Conservation (phyloP, 2,888 invertebrate species). For the Ormia ochracea region DNA sequence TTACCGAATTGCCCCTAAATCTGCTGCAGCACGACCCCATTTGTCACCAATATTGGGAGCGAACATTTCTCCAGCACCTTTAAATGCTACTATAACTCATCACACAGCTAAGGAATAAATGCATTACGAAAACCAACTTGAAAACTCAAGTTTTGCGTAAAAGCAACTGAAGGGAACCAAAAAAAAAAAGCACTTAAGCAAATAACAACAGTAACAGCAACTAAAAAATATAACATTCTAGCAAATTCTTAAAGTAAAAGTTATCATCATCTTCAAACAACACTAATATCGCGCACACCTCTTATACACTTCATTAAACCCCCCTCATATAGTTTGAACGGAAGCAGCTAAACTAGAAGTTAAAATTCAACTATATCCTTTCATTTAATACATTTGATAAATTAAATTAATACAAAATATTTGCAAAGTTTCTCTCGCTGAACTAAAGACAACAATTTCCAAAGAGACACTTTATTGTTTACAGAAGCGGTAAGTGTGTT, state of each 20-base stretch:
- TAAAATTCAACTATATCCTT: not conserved
- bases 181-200: slow-evolving; percentile 15
- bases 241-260: slow-evolving; percentile 15
- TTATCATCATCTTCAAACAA: not conserved
- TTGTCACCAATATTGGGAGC: slow-evolving; percentile 21
- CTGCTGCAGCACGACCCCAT: slow-evolving; percentile 31
- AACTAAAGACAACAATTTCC: not conserved
- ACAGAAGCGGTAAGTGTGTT: slow-evolving; percentile 50
- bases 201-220: not conserved
- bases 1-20: slow-evolving; percentile 11
- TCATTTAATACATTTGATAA: too few relatives aligned
- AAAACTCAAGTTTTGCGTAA: slow-evolving; percentile 9
- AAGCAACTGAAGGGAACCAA: slow-evolving; percentile 14
- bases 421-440: not conserved
- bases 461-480: not conserved
- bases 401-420: not conserved
- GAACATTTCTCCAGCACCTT: slow-evolving; percentile 25
- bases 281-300: not conserved
- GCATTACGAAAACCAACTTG: slow-evolving; percentile 2
- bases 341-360: not conserved
- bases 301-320: not conserved
- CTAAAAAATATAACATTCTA: not conserved
- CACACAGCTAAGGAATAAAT: slow-evolving; percentile 33
- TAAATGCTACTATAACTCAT: slow-evolving; percentile 23
- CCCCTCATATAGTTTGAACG: not conserved